Evolutionary conservation across 2,113 vertebrate genomes (phyloP), one percentile per base, ranked within the genome.

Genomic region (Tupaia tana): DNA sequence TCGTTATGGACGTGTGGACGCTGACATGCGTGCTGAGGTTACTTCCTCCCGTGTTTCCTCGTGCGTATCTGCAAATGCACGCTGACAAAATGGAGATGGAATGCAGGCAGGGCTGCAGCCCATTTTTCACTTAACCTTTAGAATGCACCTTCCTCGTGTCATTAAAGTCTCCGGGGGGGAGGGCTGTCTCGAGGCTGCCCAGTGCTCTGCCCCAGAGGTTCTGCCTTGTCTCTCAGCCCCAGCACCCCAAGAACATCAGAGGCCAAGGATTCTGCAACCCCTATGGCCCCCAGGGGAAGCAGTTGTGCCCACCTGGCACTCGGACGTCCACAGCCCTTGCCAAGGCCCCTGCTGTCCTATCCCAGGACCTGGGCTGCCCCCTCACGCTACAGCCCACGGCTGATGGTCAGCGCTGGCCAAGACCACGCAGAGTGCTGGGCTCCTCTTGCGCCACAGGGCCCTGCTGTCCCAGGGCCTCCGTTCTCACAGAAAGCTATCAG

Each of bases 1-100:
- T 19, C 19, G 0, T 24, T 3, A 16, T 0, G 18, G 56, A 20
- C 12, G 31, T 0, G 2, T 2, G 18, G 34, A 13, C 0, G 0
- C 24, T 18, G 43, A 19, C 56, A 4, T 3, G 0, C 5, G 7
- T 1, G 34, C 2, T 0, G 6, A 18, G 64, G 34, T 18, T 3
- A 7, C 66, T 86, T 34, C 18, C 52, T 1, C 27, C 67, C 16
- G 0, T 29, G 81, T 6, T 14, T 24, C 54, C 7, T 31, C 2
- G 0, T 1, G 34, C 2, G 0, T 10, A 0, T n/a, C 87, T 58
- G 82, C 12, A 27, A 24, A 6, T 0, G 8, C 5, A 5, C 61
- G 12, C n/a, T 25, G 86, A 22, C 54, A 11, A 12, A 2, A 19
- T 0, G 70, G 63, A 70, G 82, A 7, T 0, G 15, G 19, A 20